Evolutionary conservation across 92 coral and sea anemone genomes (phyloP), one percentile per base, ranked within the genome.

Genomic region (Palythoa grandis): DNA sequence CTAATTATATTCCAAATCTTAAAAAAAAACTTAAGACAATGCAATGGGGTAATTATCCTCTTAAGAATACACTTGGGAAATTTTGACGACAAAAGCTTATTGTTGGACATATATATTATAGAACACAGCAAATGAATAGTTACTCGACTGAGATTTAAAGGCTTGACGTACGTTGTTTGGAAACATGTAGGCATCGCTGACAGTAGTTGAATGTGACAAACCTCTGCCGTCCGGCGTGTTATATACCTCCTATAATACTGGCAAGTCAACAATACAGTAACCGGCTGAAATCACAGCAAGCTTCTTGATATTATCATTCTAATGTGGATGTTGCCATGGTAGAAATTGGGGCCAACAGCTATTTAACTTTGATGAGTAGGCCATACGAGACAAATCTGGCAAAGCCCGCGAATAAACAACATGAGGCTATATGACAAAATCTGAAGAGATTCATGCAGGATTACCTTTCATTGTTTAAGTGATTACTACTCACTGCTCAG

Each of bases 291-390:
- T 65, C 60, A 17, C 23, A 11, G 84, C 84, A 63, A 35, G 72
- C 0, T 63, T 43, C 69, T 23, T 47, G 20, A 0, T 72, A 72
- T 72, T 80, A 40, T 66, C 56, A 19, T 39, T 80, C 47, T 22
- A 20, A 15, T 17, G 11, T 48, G 23, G 17, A 67, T 70, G 85
- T 80, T 80, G 85, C 85, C 70, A 80, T 80, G 85, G 74, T 16
- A 47, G 22, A 66, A 6, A 17, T 80, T 66, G 7, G 74, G 20
- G 61, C 74, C 16, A 56, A 4, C 40, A 80, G 63, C 65, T 67
- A 80, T 80, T 73, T 80, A 29, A 37, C 52, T 9, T 47, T 50
- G 85, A 52, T 80, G 61, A 80, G 65, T 29, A 47, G 73, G 24
- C 52, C 23, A 60, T 4, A 43, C 13, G 70, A 58, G 53, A 8